Evolutionary conservation across 30 jellyfish, hydroid and myxozoan genomes (phyloP).

Genomic region (Hydractinia symbiolongicarpus): DNA sequence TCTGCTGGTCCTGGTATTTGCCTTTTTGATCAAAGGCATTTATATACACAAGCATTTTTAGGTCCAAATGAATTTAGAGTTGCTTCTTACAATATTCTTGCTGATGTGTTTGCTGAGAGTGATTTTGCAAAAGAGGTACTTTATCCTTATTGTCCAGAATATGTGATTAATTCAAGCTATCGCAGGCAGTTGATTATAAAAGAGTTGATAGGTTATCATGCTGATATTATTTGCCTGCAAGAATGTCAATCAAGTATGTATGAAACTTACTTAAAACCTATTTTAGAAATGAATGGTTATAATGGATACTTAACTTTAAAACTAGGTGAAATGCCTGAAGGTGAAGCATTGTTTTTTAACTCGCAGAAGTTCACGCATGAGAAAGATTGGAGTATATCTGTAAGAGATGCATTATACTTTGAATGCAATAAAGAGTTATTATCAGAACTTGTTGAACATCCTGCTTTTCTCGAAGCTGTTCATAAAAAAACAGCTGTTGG

Average conservation of each 20-base stretch:
- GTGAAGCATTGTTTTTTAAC: conserved; percentile 74
- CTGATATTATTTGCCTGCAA: conserved; percentile 81
- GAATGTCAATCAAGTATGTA: conserved; percentile 77
- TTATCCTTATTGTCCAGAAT: conserved; percentile 82
- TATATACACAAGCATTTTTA: conserved; percentile 41
- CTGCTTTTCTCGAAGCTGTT: conserved; percentile 48
- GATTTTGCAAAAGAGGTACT: conserved; percentile 58
- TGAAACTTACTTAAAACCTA: conserved; percentile 51
- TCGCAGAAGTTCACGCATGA: conserved; percentile 26
- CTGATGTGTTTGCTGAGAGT: conserved; percentile 69
- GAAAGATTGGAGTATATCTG: conserved; percentile 29
- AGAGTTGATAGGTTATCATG: conserved; percentile 75
- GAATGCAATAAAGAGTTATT: conserved; percentile 39
- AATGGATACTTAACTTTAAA: conserved; percentile 47
- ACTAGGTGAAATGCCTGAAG: conserved; percentile 92
- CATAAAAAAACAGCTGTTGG: conserved; percentile 66
- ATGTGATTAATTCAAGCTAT: conserved; percentile 61
- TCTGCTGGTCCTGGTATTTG: conserved; percentile 92
- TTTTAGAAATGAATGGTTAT: conserved; percentile 55
- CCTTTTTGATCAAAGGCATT: conserved; percentile 81
- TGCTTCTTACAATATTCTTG: conserved; percentile 74
- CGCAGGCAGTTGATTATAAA: conserved; percentile 75
- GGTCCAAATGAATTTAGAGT: conserved; percentile 43
- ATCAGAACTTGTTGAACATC: conserved; percentile 31
- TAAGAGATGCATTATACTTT: conserved; percentile 51